Base-by-base conservation (phyloP, 30 jellyfish, hydroid and myxozoan species). In the Aurelia aurita complex sp. Pacific region DNA sequence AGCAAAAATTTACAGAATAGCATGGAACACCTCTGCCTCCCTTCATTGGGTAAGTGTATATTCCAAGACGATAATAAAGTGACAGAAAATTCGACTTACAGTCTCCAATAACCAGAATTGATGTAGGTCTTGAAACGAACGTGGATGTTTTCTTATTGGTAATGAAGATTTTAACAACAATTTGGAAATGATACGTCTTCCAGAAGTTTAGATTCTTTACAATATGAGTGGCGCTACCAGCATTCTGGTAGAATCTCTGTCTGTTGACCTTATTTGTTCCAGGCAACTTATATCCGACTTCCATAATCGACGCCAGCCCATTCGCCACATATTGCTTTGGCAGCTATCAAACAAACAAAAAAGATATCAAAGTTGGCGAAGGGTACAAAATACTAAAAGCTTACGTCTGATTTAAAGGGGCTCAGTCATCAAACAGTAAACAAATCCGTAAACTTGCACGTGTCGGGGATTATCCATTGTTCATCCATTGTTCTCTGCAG, bases 291-390 rank as follows among this genome's bases (percentile, higher is more conserved):
- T 46, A 80, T 2, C 92, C 54, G 38, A 70, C 18, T n/a, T 0
- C 13, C n/a, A 67, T n/a, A 2, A 11, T 19, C 7, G 14, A 34
- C 40, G 59, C 18, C 51, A 68, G 14, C 2, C 33, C 15, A 65
- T 59, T 74, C 15, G 55, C 4, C 16, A 75, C 63, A 29, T 34
- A 84, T 67, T 84, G 93, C 18, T 62, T 43, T 15, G 93, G 93
- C 4, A 84, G 51, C 93, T 84, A 63, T 5, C 4, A 32, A n/a
- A 53, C n/a, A 19, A 43, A 69, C 13, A 23, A 29, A 73, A 50
- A 73, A 50, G 57, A 46, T 13, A 46, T 46, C 14, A 46, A 9
- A 46, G 15, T 46, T 9, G 57, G 57, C 57, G 1, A 46, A 0
- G 54, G 54, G 10, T 43, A 43, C 54, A 7, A 43, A 4, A 5